Percentiles rank a stretch among this genome's conserved stretches.
phyloP scores from a whole-genome alignment of 2,888 invertebrate species.

The Margaritifera margaritifera region DNA sequence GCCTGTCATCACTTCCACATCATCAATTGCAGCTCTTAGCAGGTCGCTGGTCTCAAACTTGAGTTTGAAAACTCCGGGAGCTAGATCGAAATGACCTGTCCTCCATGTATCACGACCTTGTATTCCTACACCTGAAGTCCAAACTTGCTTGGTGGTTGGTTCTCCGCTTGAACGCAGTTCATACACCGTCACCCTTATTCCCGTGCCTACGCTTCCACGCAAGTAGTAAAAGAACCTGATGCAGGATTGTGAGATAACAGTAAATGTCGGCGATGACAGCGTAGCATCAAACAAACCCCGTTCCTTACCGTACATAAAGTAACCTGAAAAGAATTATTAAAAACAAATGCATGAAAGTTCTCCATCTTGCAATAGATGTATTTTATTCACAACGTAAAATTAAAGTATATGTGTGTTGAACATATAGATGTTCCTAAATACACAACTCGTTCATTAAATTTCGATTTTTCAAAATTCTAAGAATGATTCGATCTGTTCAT shows the following conservation, averaged over 20 bases:
- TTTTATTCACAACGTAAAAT: too few species aligned
- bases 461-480: too few species aligned
- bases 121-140: slow-evolving; percentile 14
- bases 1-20: slow-evolving; percentile 47
- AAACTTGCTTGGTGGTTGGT: not conserved
- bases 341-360: too few species aligned
- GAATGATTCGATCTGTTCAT: too few species aligned
- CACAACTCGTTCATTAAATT: too few species aligned
- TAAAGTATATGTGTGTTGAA: too few species aligned
- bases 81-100: slow-evolving; percentile 54
- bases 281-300: slow-evolving; percentile 15
- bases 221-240: slow-evolving; percentile 61
- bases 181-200: slow-evolving; percentile 35
- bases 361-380: too few species aligned
- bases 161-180: slow-evolving; percentile 7
- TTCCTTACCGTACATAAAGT: slow-evolving; percentile 38
- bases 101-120: slow-evolving; percentile 48
- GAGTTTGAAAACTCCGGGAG: slow-evolving; percentile 43
- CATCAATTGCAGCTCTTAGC: slow-evolving; percentile 55
- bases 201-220: slow-evolving; percentile 40
- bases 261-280: slow-evolving; percentile 47
- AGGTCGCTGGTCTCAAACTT: slow-evolving; percentile 44
- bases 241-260: slow-evolving; percentile 44
- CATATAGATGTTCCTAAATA: too few species aligned
- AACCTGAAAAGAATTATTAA: slow-evolving; percentile 21